These are phyloP conservation scores for Amblyjoppa proteus DNA, from an alignment of 2,888 invertebrate genomes.

Conservation along the genomic window DNA sequence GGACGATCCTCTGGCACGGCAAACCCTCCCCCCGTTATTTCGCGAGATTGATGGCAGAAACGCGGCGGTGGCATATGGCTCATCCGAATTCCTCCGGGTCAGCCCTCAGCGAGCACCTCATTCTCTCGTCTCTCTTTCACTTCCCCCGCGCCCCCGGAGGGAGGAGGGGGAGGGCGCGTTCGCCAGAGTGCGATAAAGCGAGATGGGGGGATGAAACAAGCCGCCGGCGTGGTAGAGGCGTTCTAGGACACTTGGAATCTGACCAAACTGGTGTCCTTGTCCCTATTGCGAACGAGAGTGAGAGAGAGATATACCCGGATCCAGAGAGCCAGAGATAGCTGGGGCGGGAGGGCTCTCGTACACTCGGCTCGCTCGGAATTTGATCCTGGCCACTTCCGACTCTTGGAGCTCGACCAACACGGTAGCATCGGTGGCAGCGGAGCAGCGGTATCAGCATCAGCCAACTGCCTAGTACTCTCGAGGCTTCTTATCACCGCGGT, in stretches of 20 bases:
- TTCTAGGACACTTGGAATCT: constrained; percentile 68
- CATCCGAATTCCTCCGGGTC: constrained; percentile 60
- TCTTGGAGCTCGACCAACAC: constrained; percentile 55
- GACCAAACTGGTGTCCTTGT: constrained; percentile 70
- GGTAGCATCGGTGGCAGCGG: constrained; percentile 32
- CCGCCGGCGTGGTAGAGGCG: constrained; percentile 55
- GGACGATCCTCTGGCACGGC: constrained; percentile 1
- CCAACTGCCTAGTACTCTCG: constrained; percentile 42
- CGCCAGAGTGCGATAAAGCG: constrained; percentile 23
- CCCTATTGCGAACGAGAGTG: constrained; percentile 59
- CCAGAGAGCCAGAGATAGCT: not conserved
- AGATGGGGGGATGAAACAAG: constrained; percentile 38
- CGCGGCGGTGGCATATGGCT: constrained; percentile 60
- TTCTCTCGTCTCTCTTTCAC: constrained; percentile 21
- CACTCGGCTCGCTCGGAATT: constrained; percentile 43
- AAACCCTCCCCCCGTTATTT: constrained; percentile 35
- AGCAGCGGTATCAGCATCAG: constrained; percentile 34
- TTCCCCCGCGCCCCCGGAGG: not conserved
- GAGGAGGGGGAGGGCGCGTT: not conserved
- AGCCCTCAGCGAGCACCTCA: constrained; percentile 35
- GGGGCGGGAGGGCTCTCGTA: not conserved
- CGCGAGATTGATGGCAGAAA: constrained; percentile 48
- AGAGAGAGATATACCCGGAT: constrained; percentile 13
- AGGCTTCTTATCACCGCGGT: constrained; percentile 51
- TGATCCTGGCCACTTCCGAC: constrained; percentile 56